Evolutionary conservation across 2,113 vertebrate genomes (phyloP).

Genomic region (Natator depressus): DNA sequence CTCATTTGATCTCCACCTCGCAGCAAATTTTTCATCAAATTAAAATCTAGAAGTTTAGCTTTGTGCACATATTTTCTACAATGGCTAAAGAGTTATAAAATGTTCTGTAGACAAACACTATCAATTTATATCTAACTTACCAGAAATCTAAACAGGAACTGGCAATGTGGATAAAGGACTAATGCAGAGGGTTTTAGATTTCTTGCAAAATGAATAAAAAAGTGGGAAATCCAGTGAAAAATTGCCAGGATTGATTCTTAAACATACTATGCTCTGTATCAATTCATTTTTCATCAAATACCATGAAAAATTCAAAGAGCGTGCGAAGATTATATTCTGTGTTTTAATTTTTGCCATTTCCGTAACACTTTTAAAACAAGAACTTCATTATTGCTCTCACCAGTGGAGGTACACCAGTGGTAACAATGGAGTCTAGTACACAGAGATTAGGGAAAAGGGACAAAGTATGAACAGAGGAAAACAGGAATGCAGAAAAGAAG

Average conservation of each 20-base stretch:
- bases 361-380: background rate
- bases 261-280: background rate
- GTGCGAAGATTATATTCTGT: background rate
- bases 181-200: background rate
- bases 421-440: background rate
- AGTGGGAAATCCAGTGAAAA: accelerated
- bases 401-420: background rate
- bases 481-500: background rate
- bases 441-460: background rate
- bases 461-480: background rate
- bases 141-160: background rate
- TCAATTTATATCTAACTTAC: background rate
- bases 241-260: background rate
- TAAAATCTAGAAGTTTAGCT: background rate
- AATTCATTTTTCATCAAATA: background rate
- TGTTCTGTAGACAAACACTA: background rate
- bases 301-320: background rate
- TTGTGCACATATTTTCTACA: background rate
- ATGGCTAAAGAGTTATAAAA: background rate
- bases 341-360: background rate
- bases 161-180: background rate
- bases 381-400: background rate
- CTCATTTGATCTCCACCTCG: background rate
- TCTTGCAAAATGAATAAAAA: background rate
- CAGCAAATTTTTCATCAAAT: background rate